Percentiles rank a stretch among this genome's conserved stretches.
Conservation (phyloP, 2,113 vertebrate species). For the Marmota monax region DNA sequence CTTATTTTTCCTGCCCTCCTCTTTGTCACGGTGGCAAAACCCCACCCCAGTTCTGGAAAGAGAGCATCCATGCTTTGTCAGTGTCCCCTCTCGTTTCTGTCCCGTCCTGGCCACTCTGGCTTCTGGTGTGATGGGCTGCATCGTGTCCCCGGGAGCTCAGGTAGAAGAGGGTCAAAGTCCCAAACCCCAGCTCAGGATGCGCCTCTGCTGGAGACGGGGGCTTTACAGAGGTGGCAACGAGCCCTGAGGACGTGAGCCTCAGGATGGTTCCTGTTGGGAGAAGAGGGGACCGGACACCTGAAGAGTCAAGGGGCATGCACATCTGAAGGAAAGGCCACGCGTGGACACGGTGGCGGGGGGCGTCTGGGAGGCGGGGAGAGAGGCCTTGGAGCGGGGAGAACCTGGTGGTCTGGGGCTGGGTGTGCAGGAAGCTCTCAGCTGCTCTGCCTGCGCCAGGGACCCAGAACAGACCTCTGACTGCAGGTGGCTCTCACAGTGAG, state of each 20-base stretch:
- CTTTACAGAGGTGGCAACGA: neutral
- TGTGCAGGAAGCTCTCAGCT: neutral
- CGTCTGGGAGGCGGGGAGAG: rapidly evolving
- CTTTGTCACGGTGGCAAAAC: neutral
- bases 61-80: rapidly evolving
- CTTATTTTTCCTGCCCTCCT: neutral
- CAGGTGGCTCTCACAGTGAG: neutral
- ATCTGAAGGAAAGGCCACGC: rapidly evolving
- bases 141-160: rapidly evolving
- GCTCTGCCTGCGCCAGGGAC: rapidly evolving
- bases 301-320: neutral
- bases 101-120: neutral
- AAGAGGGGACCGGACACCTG: neutral
- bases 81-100: neutral
- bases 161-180: neutral
- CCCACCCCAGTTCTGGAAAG: neutral
- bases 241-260: rapidly evolving
- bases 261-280: too few species aligned
- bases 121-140: too few species aligned
- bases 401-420: neutral
- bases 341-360: neutral
- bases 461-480: rapidly evolving
- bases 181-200: neutral
- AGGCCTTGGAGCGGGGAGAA: neutral
- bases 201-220: too few species aligned